These are phyloP conservation scores for Apteryx mantelli DNA, from an alignment of 2,113 vertebrate genomes.

Conservation along the genomic window DNA sequence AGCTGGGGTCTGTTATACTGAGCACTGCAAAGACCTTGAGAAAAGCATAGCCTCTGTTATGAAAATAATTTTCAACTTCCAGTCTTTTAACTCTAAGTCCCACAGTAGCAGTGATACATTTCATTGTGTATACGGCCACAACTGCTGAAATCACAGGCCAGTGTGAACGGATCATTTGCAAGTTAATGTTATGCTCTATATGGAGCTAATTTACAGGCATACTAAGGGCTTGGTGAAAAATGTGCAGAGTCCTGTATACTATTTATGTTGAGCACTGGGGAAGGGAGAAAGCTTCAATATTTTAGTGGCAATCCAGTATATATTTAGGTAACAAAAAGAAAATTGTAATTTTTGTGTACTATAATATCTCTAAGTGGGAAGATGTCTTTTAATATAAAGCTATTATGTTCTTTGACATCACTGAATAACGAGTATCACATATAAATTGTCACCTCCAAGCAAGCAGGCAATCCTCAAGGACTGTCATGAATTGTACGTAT, in stretches of 20 bases:
- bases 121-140: not conserved
- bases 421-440: not conserved
- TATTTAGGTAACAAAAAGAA: not conserved
- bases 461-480: not conserved
- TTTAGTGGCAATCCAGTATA: not conserved
- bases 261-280: not conserved
- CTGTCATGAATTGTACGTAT: not conserved
- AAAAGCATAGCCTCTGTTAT: not conserved
- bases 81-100: not conserved
- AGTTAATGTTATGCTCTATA: not conserved
- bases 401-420: not conserved
- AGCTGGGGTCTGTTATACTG: not conserved
- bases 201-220: not conserved
- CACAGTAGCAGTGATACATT: not conserved
- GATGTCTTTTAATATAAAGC: not conserved
- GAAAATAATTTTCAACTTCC: not conserved
- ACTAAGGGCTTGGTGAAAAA: not conserved
- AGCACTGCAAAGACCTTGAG: not conserved
- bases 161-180: not conserved
- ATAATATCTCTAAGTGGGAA: not conserved
- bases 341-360: not conserved
- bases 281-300: not conserved
- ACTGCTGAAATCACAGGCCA: not conserved
- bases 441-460: not conserved
- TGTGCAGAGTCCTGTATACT: not conserved